Evolutionary conservation across 1,140 invertebrate species (phyloP).

Genomic region (Pseudachorutes palmiensis): DNA sequence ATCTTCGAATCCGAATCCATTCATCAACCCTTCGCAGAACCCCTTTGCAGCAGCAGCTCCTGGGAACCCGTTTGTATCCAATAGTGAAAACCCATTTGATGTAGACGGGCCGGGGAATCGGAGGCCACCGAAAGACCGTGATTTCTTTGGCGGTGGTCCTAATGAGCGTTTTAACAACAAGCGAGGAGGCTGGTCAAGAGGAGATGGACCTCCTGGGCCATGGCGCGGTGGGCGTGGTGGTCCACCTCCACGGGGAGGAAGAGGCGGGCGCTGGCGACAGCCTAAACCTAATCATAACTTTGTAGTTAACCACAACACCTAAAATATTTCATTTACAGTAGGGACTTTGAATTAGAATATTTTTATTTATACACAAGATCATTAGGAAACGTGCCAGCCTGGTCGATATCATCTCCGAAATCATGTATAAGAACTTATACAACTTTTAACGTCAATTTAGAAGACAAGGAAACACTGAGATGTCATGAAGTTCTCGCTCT

Average conservation of each 20-base stretch:
- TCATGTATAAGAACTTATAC: too few relatives aligned
- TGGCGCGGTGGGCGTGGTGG: neutral
- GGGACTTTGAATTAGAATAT: too few relatives aligned
- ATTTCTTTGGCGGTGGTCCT: conserved; percentile 9
- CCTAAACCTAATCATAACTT: neutral
- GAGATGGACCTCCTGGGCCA: neutral
- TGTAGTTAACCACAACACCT: conserved; percentile 4
- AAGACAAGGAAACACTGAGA: too few relatives aligned
- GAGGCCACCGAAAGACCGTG: neutral
- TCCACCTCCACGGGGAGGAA: neutral
- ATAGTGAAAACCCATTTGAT: conserved; percentile 37
- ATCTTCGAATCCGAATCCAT: conserved; percentile 26
- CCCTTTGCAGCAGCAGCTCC: conserved; percentile 20
- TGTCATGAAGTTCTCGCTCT: too few relatives aligned
- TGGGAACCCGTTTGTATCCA: conserved; percentile 30
- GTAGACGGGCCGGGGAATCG: conserved; percentile 15
- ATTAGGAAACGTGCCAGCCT: too few relatives aligned
- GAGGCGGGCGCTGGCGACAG: conserved; percentile 6
- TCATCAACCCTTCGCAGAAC: conserved; percentile 33
- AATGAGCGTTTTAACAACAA: conserved; percentile 9
- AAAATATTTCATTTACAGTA: neutral
- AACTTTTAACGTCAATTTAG: too few relatives aligned
- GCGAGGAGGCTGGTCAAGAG: conserved; percentile 13
- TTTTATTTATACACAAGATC: too few relatives aligned
- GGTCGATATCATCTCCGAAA: too few relatives aligned